These are phyloP conservation scores for Cavia aperea DNA, from an alignment of 2,113 vertebrate genomes.

Conservation along the genomic window DNA sequence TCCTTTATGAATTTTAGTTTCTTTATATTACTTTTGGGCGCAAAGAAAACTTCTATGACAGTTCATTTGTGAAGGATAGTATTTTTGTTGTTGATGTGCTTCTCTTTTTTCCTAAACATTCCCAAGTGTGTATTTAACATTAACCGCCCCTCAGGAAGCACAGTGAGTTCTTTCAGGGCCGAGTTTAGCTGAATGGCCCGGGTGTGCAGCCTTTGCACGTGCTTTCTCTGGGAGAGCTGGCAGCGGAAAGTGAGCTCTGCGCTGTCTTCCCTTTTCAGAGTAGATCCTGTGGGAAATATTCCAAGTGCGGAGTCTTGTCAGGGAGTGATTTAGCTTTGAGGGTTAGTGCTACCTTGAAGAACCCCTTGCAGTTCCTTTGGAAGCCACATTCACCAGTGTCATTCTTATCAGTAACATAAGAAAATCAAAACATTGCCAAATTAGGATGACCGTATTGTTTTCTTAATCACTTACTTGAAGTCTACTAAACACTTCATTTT, in stretches of 20 bases:
- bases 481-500: neutral
- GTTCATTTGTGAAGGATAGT: neutral
- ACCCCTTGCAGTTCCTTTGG: neutral
- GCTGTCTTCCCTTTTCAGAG: neutral
- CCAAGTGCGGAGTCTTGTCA: neutral
- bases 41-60: neutral
- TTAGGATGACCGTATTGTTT: neutral
- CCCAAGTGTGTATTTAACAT: neutral
- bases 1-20: neutral
- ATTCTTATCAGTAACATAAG: neutral
- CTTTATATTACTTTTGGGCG: neutral
- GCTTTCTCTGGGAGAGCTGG: neutral
- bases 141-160: neutral
- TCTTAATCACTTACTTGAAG: constrained; percentile 25
- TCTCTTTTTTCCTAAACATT: neutral
- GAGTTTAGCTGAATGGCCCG: neutral
- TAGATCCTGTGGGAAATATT: neutral
- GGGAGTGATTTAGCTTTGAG: neutral
- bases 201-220: neutral
- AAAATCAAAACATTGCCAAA: neutral
- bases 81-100: neutral
- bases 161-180: neutral
- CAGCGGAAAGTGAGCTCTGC: neutral
- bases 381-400: neutral
- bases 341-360: neutral